phyloP scores from a whole-genome alignment of 92 coral and sea anemone species.

The Montipora capitata region DNA sequence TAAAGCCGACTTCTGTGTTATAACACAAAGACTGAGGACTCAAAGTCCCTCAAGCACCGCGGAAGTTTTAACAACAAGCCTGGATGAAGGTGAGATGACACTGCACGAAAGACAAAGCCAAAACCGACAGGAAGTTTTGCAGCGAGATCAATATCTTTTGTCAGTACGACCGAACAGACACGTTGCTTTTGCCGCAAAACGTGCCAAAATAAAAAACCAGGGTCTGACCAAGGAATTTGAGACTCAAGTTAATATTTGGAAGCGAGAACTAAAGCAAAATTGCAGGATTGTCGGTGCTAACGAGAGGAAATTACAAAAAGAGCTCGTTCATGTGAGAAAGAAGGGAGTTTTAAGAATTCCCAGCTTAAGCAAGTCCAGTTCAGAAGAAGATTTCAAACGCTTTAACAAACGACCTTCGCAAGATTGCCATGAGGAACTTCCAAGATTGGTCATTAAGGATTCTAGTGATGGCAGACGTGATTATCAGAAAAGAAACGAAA shows the following conservation, averaged over 20 bases:
- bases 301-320: not conserved
- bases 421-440: not conserved
- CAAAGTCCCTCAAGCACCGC: not conserved
- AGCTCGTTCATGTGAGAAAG: not conserved
- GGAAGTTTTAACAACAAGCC: not conserved
- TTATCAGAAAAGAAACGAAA: not conserved
- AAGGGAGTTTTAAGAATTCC: not conserved
- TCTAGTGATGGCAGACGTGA: not conserved
- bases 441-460: not conserved
- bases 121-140: conserved; percentile 59
- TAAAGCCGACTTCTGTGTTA: conserved; percentile 2
- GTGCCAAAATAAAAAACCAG: conserved; percentile 56
- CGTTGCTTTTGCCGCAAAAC: conserved; percentile 71
- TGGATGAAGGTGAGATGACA: conserved; percentile 23
- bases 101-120: conserved; percentile 32
- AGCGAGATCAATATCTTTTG: conserved; percentile 65
- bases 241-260: conserved; percentile 30
- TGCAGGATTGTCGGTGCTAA: conserved; percentile 9
- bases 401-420: not conserved
- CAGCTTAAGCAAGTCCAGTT: not conserved
- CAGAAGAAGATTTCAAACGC: not conserved
- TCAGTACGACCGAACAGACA: conserved; percentile 69
- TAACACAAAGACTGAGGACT: conserved; percentile 3
- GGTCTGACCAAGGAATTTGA: conserved; percentile 30
- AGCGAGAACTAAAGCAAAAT: conserved; percentile 28